Evolutionary conservation across 2,797 vertebrate species (phyloP), one percentile per base, ranked within the genome.

Genomic region (Cygnus olor): DNA sequence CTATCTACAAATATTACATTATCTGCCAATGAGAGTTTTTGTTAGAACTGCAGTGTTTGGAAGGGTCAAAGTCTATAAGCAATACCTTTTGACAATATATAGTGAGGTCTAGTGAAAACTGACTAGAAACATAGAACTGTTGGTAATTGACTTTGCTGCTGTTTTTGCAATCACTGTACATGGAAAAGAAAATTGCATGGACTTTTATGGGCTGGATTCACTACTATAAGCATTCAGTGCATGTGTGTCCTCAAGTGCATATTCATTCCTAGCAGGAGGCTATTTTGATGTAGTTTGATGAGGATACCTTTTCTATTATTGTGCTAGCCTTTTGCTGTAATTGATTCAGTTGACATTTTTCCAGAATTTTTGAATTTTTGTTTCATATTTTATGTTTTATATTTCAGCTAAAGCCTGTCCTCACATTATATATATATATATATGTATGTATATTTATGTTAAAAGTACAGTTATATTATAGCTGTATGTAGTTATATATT

Each of bases 191-290:
- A 87, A 51, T 17, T 34, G 11, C 6, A 6, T 28, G 6, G 7
- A 77, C 7, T 6, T 60, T 1, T 38, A 13, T 27, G 32, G 63
- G 21, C 6, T 12, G 58, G 51, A 61, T 58, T 78, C 36, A 40
- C n/a, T 81, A 65, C 56, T 78, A 0, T 14, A 63, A 63, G 15
- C 32, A 25, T 38, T 82, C 0, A 0, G 19, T 69, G 40, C 22
- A 17, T 78, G 24, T 73, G 89, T 71, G 16, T 85, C 44, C 49
- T 79, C 11, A 64, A 64, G 13, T 9, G 28, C 77, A 24, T 44
- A 5, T 44, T 56, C 2, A 1, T 58, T 93, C 58, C 30, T 61
- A 72, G 20, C 34, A 63, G 28, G 16, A 89, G 34, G 24, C 40
- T 76, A 8, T 89, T 85, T 60, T 82, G 45, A 44, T 64, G 22